These are phyloP conservation scores for Stenopsyche tienmushanensis DNA, from an alignment of 1,140 invertebrate species.

Conservation along the genomic window DNA sequence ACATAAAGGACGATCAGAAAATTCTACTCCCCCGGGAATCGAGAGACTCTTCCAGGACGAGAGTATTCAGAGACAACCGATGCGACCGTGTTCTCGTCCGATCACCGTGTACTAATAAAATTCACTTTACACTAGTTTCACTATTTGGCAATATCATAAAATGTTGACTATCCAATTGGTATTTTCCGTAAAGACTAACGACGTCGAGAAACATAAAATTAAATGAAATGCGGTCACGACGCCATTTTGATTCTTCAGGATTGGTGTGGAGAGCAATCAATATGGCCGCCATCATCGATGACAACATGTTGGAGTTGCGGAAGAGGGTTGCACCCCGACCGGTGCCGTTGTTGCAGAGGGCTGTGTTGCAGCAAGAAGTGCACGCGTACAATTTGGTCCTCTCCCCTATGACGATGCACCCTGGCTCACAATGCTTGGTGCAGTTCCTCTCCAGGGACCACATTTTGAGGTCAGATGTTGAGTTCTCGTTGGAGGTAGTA, in stretches of 20 bases:
- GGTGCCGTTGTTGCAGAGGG: slow-evolving; percentile 75
- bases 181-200: slow-evolving; percentile 11
- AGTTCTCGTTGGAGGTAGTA: slow-evolving; percentile 78
- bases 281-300: not conserved
- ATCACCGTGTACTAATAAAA: too few relatives aligned
- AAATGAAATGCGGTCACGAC: not conserved
- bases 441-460: slow-evolving; percentile 83
- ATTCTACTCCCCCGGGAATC: too few relatives aligned
- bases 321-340: slow-evolving; percentile 48
- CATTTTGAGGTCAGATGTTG: slow-evolving; percentile 70
- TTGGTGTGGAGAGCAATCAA: not conserved
- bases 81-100: too few relatives aligned
- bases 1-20: too few relatives aligned
- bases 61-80: too few relatives aligned
- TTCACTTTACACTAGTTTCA: not conserved
- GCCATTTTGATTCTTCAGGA: not conserved
- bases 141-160: slow-evolving; percentile 9
- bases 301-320: not conserved
- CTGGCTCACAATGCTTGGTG: slow-evolving; percentile 76
- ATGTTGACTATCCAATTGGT: slow-evolving; percentile 15
- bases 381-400: slow-evolving; percentile 82
- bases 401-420: slow-evolving; percentile 84
- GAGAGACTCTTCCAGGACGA: too few relatives aligned
- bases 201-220: slow-evolving; percentile 7
- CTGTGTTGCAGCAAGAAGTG: slow-evolving; percentile 75